phyloP scores from a whole-genome alignment of 2,888 invertebrate genomes.

The Drosophila putrida region DNA sequence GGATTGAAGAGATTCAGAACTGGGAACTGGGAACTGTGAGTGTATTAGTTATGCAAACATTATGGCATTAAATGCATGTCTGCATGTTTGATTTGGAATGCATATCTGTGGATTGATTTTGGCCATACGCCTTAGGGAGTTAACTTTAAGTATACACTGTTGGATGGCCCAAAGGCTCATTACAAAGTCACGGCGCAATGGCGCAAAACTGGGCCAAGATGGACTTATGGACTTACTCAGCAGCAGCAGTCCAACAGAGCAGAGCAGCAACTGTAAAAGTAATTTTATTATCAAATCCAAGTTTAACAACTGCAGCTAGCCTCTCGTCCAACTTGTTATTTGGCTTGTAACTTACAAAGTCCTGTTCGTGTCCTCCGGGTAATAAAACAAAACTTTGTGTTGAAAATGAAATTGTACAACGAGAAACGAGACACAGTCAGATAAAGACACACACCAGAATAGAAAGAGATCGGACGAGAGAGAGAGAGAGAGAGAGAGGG shows the following conservation, averaged over 20 bases:
- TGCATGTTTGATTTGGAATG: slow-evolving; percentile 40
- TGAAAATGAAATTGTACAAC: slow-evolving; percentile 79
- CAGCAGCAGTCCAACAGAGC: slow-evolving; percentile 19
- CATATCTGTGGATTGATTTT: slow-evolving; percentile 60
- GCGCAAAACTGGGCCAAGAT: slow-evolving; percentile 64
- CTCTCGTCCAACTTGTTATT: slow-evolving; percentile 73
- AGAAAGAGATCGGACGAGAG: slow-evolving; percentile 3
- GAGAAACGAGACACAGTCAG: slow-evolving; percentile 23
- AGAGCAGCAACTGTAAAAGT: slow-evolving; percentile 67
- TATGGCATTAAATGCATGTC: slow-evolving; percentile 72
- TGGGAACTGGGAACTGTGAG: slow-evolving; percentile 12
- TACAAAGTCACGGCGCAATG: slow-evolving; percentile 69
- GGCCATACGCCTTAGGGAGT: slow-evolving; percentile 20
- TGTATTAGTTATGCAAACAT: slow-evolving; percentile 66
- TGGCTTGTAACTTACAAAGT: slow-evolving; percentile 80
- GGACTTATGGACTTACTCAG: slow-evolving; percentile 60
- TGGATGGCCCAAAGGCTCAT: slow-evolving; percentile 55
- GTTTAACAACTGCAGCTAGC: slow-evolving; percentile 74
- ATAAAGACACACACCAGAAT: neutral
- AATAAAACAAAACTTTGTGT: slow-evolving; percentile 80
- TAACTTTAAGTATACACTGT: slow-evolving; percentile 9
- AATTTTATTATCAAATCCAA: slow-evolving; percentile 80
- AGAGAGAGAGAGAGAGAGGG: slow-evolving; percentile 1
- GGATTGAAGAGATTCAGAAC: slow-evolving; percentile 6
- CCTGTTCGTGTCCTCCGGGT: slow-evolving; percentile 80